Evolutionary conservation across 30 jellyfish, hydroid and myxozoan genomes (phyloP).

Genomic region (Mastigias papua): DNA sequence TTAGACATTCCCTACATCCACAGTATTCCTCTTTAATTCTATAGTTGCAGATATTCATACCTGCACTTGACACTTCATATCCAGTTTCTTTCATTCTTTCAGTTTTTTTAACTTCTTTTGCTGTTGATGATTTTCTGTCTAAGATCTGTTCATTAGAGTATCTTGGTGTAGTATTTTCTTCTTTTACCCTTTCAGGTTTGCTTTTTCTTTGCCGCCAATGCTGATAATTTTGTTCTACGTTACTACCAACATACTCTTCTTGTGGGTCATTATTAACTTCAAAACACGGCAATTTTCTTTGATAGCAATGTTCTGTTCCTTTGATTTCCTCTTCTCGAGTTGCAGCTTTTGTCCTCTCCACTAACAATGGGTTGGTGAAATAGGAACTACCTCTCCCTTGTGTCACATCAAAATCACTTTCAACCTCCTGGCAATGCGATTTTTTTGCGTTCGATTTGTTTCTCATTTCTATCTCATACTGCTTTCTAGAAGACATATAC

Average conservation of each 20-base stretch:
- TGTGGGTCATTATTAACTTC: too few species aligned
- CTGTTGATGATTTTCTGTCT: too few species aligned
- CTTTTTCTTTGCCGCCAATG: too few species aligned
- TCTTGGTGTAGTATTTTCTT: too few species aligned
- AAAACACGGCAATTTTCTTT: too few species aligned
- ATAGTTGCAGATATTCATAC: neutral
- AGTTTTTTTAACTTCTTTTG: too few species aligned
- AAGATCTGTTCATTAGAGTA: too few species aligned
- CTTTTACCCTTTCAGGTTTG: too few species aligned
- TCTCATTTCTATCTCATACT: neutral
- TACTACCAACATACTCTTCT: too few species aligned
- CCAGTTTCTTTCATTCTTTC: too few species aligned
- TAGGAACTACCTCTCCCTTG: neutral
- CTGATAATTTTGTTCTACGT: too few species aligned
- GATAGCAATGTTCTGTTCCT: neutral
- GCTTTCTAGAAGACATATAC: neutral
- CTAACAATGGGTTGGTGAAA: neutral
- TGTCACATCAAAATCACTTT: neutral
- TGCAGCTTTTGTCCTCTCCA: neutral
- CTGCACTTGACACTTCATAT: too few species aligned
- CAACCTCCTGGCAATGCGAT: neutral
- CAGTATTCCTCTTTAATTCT: neutral
- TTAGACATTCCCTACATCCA: neutral
- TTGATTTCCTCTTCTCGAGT: neutral
- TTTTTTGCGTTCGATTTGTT: neutral